A percentile compares a stretch with the other conserved stretches of the same genome.
Conservation (phyloP, 2,888 invertebrate genomes). For the Cabera pusaria region DNA sequence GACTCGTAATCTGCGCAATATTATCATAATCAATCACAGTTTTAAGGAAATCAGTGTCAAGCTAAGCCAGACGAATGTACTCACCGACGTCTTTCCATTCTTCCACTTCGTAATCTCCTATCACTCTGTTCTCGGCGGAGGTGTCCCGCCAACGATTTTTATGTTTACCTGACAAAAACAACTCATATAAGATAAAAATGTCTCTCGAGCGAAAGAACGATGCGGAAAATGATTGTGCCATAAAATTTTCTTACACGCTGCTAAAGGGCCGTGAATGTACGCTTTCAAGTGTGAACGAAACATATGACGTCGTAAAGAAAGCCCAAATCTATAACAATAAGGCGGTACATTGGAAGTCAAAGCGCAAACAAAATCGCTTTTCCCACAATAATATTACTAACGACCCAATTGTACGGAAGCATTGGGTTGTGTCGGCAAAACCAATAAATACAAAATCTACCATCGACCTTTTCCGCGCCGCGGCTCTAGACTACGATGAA, state of each 20-base stretch:
- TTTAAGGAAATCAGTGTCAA: neutral
- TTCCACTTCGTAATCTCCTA: conserved; percentile 88
- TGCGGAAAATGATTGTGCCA: conserved; percentile 54
- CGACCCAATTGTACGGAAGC: conserved; percentile 79
- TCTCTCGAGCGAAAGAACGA: conserved; percentile 43
- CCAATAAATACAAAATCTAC: conserved; percentile 79
- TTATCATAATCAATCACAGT: conserved; percentile 12
- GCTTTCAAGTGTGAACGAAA: conserved; percentile 64
- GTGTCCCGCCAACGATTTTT: conserved; percentile 82
- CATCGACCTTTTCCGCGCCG: conserved; percentile 62
- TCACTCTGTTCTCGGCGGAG: conserved; percentile 84
- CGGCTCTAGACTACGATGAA: conserved; percentile 55
- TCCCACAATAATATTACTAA: conserved; percentile 80
- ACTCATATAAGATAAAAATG: conserved; percentile 41
- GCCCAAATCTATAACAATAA: conserved; percentile 75
- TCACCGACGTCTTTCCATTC: conserved; percentile 89
- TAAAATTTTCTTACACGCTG: conserved; percentile 54
- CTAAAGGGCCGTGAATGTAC: conserved; percentile 57
- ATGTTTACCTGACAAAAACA: conserved; percentile 76
- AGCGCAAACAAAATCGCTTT: conserved; percentile 79
- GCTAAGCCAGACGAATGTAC: conserved; percentile 35
- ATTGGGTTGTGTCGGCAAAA: conserved; percentile 71
- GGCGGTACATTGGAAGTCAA: conserved; percentile 74
- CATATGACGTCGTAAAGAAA: conserved; percentile 67
- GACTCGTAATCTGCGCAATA: conserved; percentile 69